Conservation (phyloP, 2,113 vertebrate genomes). For the Crotalus helleri region DNA sequence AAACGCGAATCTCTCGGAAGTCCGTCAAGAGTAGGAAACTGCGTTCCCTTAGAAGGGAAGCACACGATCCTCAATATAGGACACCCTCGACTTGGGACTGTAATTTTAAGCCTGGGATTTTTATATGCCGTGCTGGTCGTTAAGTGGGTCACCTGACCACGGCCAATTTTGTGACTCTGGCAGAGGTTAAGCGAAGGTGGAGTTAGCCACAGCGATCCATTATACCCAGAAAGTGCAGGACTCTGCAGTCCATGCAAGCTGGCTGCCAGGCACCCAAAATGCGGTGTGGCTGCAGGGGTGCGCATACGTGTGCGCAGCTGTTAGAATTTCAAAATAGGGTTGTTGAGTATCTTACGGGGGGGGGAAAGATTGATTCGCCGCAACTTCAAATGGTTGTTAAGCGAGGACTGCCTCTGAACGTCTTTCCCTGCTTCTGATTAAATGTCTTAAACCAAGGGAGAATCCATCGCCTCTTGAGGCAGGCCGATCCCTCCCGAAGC, state of each 20-base stretch:
- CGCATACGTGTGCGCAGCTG: neutral
- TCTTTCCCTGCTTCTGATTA: neutral
- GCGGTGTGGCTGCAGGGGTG: too few relatives aligned
- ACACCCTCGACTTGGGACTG: too few relatives aligned
- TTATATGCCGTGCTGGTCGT: neutral
- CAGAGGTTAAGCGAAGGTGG: neutral
- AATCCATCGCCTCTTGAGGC: neutral
- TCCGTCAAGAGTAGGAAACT: neutral
- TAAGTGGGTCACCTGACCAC: neutral
- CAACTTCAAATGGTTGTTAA: neutral
- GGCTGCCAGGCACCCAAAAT: neutral
- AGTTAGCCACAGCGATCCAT: neutral
- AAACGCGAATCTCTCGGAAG: neutral
- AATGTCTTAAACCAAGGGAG: neutral
- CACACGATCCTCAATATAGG: neutral
- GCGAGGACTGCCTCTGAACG: neutral
- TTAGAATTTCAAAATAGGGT: neutral
- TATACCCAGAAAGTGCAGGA: too few relatives aligned
- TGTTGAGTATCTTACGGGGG: neutral
- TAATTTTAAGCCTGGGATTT: neutral
- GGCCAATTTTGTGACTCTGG: neutral
- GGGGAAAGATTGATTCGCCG: fast-evolving
- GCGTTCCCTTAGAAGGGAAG: neutral
- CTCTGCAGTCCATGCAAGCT: neutral
- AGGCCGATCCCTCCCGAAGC: neutral